Percentiles rank a stretch among this genome's conserved stretches.
These are phyloP conservation scores for Antechinus stuartii DNA, from an alignment of 2,113 vertebrate species.

Conservation along the genomic window DNA sequence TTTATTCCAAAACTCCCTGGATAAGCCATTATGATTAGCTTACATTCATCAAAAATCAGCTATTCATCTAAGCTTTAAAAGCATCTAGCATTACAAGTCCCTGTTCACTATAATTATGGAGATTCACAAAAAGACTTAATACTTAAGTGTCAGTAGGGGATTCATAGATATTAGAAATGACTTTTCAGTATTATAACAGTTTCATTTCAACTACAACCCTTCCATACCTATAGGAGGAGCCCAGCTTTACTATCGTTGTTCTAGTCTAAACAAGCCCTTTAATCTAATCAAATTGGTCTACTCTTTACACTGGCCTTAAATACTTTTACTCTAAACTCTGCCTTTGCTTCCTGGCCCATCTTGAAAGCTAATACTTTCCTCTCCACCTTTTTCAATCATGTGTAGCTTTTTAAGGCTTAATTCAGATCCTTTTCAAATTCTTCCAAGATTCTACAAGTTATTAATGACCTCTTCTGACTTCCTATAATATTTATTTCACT, in stretches of 20 bases:
- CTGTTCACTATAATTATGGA: not conserved
- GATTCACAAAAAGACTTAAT: not conserved
- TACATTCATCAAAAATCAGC: conserved; percentile 32
- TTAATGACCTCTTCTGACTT: not conserved
- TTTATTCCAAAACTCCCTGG: conserved; percentile 58
- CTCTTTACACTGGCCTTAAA: not conserved
- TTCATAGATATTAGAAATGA: not conserved
- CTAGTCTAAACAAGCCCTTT: not conserved
- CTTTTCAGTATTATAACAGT: not conserved
- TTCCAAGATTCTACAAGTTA: not conserved
- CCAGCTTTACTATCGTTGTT: not conserved
- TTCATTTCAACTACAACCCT: conserved; percentile 21
- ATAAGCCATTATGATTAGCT: not conserved
- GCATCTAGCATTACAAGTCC: not conserved
- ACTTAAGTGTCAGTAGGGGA: not conserved
- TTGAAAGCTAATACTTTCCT: not conserved
- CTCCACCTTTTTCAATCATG: not conserved
- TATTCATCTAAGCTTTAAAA: not conserved
- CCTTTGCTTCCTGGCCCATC: not conserved
- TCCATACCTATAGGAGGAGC: not conserved
- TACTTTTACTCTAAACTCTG: not conserved
- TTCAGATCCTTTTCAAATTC: not conserved
- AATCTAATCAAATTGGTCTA: not conserved
- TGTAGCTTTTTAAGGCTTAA: not conserved
- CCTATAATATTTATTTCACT: not conserved